Conservation (phyloP, 2,113 vertebrate genomes). For the Phoenicopterus ruber region DNA sequence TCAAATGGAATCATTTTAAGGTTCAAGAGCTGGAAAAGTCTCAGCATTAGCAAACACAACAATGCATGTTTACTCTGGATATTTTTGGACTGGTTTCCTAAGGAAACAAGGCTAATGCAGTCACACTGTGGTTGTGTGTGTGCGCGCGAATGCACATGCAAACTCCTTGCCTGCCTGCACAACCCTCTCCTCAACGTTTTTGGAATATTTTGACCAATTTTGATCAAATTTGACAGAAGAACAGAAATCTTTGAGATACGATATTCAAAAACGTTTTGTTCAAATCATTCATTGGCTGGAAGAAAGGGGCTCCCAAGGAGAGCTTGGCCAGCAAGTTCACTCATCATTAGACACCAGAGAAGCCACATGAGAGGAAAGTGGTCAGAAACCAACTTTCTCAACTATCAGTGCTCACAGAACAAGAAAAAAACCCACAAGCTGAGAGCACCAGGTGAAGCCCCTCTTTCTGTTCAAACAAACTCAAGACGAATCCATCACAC, state of each 20-base stretch:
- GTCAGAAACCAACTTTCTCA: not conserved
- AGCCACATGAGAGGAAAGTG: not conserved
- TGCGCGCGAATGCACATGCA: not conserved
- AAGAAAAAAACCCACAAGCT: not conserved
- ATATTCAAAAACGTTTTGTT: not conserved
- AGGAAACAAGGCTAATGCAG: not conserved
- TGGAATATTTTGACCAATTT: not conserved
- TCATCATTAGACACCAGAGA: not conserved
- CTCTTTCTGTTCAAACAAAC: not conserved
- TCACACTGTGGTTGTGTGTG: not conserved
- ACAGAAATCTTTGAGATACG: rapidly evolving
- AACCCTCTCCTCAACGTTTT: not conserved
- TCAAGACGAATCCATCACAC: not conserved
- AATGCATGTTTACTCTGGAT: slow-evolving; percentile 35
- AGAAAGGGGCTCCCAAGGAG: not conserved
- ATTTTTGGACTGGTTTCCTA: slow-evolving; percentile 58
- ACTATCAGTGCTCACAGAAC: not conserved
- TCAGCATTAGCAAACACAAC: slow-evolving; percentile 14
- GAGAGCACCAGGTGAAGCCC: not conserved
- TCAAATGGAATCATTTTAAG: slow-evolving; percentile 6
- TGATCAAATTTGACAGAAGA: not conserved
- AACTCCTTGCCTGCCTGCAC: not conserved
- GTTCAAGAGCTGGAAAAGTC: slow-evolving; percentile 16
- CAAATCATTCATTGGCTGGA: not conserved
- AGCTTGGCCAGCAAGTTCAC: not conserved